Conservation (phyloP, 1,140 invertebrate species). For the Achatina immaculata region DNA sequence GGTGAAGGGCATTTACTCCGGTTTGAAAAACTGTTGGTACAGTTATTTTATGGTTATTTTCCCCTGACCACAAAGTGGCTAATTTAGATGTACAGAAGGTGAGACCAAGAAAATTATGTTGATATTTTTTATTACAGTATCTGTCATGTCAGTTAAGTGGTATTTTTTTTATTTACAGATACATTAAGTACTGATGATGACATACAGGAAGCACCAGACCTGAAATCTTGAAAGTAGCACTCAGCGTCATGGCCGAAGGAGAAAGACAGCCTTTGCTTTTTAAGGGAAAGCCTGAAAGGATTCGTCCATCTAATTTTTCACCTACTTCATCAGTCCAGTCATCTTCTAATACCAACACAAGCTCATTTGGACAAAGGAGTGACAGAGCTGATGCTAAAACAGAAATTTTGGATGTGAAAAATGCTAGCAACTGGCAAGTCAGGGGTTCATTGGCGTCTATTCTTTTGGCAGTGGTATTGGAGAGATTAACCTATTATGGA, state of each 20-base stretch:
- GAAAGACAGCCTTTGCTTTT: not conserved
- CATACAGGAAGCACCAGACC: not conserved
- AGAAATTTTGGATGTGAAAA: not conserved
- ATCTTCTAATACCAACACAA: not conserved
- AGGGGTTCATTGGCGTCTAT: conserved; percentile 60
- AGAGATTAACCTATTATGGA: conserved; percentile 74
- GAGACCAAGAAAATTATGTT: no score
- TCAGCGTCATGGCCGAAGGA: not conserved
- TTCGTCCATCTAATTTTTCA: no score
- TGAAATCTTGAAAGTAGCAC: not conserved
- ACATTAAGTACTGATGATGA: not conserved
- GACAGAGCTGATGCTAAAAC: not conserved
- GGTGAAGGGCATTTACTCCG: no score
- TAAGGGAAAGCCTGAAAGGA: no score
- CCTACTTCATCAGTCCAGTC: not conserved
- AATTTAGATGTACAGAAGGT: no score
- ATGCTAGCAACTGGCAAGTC: conserved; percentile 37
- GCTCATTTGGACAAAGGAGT: not conserved
- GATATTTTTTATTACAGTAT: no score
- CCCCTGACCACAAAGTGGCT: no score
- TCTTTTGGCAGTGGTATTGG: conserved; percentile 70
- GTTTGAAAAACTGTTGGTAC: no score
- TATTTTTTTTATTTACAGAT: not conserved
- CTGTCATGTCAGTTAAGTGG: not conserved
- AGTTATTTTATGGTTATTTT: no score